Conservation (phyloP, 2,888 invertebrate species). For the Ditula angustiorana region DNA sequence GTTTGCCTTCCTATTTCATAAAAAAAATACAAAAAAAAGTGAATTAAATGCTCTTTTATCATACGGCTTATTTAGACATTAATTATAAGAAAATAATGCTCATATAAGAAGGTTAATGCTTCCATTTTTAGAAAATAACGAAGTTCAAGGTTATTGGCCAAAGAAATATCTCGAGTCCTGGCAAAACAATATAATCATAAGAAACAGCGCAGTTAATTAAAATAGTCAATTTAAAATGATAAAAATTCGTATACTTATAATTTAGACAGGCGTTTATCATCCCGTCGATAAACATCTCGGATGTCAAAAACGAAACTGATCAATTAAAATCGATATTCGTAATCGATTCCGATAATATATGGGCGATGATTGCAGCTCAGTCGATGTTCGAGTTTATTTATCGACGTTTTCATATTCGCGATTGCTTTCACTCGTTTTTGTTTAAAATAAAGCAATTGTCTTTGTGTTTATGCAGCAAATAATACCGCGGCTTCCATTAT, state of each 20-base stretch:
- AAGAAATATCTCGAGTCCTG: neutral
- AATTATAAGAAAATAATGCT: no score
- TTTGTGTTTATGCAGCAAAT: neutral
- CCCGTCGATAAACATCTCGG: constrained; percentile 64
- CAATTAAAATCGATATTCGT: constrained; percentile 67
- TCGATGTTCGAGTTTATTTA: constrained; percentile 59
- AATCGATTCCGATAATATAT: constrained; percentile 73
- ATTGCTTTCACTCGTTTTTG: constrained; percentile 31
- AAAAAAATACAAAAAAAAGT: no score
- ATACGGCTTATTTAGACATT: no score
- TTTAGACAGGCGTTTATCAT: constrained; percentile 52
- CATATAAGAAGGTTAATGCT: no score
- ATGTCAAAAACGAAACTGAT: constrained; percentile 60
- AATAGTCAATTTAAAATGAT: constrained; percentile 36
- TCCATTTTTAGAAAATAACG: no score
- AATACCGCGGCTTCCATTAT: constrained; percentile 5
- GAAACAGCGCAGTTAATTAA: constrained; percentile 32
- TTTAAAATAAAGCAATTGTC: constrained; percentile 27
- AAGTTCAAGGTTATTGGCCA: neutral
- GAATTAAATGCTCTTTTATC: no score
- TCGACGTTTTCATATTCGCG: constrained; percentile 30
- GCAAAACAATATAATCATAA: constrained; percentile 1
- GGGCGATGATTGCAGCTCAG: constrained; percentile 61
- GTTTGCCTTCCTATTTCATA: no score
- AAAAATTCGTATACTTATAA: constrained; percentile 14